Evolutionary conservation across 2,113 vertebrate genomes (phyloP).

Genomic region (Pimephales promelas): DNA sequence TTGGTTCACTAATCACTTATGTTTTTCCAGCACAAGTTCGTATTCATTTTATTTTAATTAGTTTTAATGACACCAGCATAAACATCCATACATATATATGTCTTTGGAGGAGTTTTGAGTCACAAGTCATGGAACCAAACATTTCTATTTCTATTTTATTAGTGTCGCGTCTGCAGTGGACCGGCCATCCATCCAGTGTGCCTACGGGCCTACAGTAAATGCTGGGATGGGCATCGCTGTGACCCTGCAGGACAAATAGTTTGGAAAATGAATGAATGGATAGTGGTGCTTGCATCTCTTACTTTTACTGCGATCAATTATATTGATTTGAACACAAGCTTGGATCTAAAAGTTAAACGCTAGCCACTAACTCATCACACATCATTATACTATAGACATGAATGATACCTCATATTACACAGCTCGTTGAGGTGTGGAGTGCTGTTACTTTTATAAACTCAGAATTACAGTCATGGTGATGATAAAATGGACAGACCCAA

Average conservation of each 20-base stretch:
- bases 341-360: not conserved
- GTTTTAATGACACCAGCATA: conserved; percentile 32
- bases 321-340: not conserved
- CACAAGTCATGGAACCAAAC: not conserved
- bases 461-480: not conserved
- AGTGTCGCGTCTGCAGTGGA: not conserved
- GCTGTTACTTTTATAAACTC: not conserved
- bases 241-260: not conserved
- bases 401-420: not conserved
- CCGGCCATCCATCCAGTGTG: not conserved
- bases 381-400: not conserved
- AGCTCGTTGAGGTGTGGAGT: not conserved
- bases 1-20: conserved; percentile 42
- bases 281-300: not conserved
- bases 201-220: not conserved
- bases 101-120: not conserved
- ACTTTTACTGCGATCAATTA: not conserved
- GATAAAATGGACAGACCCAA: not conserved
- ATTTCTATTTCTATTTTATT: not conserved
- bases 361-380: not conserved
- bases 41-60: conserved; percentile 39
- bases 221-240: not conserved
- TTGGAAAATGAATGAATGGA: not conserved
- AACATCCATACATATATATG: conserved; percentile 9
- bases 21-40: conserved; percentile 27